Base-by-base conservation (phyloP, 2,888 invertebrate species). In the Ganaspis brasiliensis region DNA sequence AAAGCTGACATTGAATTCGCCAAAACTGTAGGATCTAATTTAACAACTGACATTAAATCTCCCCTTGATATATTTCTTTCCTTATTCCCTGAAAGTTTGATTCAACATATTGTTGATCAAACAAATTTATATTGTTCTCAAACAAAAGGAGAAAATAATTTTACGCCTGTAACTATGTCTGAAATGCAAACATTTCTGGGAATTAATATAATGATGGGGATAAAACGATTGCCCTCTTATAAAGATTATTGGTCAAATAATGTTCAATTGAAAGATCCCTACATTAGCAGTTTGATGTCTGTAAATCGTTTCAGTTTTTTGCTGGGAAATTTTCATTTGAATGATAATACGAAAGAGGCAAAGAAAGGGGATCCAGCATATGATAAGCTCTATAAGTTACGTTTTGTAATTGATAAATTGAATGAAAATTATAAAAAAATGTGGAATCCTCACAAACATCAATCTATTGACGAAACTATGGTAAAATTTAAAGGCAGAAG, bases 121-220 rank as follows among this genome's bases (percentile, higher is more conserved):
- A 59, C 59, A 59, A 59, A 59, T 59, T 59, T 59, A 31, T 59
- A 59, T 21, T 59, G 59, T 59, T 59, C 26, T 9, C 59, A 35
- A 10, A 59, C 26, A 8, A 59, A 59, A 57, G 59, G 9, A n/a
- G 31, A 5, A 57, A 6, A 57, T 21, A 57, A 57, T 21, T 57
- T 57, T 57, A 57, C 14, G 12, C 59, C 35, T 59, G 26, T 59
- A 59, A 59, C 31, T 8, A 10, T 9, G 19, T 6, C 52, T 52
- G 59, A 56, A 14, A 73, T 73, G 2, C 6, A n/a, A 55, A 59
- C 49, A 40, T 73, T 83, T 84, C 85, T 86, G 83, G 74, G 57
- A 35, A 70, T 71, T 5, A 31, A 75, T 56, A 75, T 75, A 24
- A 37, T 57, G 49, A 59, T 61, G 35, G 59, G 45, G 1, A 52